Conservation (phyloP, 2,888 invertebrate genomes). For the Ophraella communa region DNA sequence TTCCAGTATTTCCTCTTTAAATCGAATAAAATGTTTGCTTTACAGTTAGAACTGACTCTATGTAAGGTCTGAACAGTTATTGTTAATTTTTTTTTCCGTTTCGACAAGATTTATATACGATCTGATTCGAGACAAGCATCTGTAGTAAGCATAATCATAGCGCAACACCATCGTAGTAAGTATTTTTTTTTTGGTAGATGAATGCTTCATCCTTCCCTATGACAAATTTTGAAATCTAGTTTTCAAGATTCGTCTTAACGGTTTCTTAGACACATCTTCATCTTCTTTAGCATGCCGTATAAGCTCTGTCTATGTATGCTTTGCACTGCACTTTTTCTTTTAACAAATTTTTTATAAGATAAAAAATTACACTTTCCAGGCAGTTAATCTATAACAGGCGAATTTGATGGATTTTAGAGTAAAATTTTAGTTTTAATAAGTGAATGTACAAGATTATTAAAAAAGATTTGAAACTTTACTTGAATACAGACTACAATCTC, state of each 20-base stretch:
- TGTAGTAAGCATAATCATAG: neutral
- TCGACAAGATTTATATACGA: too few relatives aligned
- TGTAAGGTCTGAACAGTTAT: too few relatives aligned
- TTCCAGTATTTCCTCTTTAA: too few relatives aligned
- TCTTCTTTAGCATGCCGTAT: neutral
- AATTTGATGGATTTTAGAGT: neutral
- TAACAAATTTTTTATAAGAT: conserved; percentile 7
- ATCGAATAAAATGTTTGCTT: too few relatives aligned
- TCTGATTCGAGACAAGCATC: neutral
- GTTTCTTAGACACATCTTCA: neutral
- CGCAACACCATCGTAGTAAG: neutral
- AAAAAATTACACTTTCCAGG: conserved; percentile 4
- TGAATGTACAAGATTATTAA: too few relatives aligned
- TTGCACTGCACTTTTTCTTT: conserved; percentile 47
- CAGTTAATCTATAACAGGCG: neutral
- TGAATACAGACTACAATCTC: too few relatives aligned
- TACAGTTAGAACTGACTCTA: too few relatives aligned
- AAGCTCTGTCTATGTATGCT: conserved; percentile 47
- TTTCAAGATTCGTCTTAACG: neutral
- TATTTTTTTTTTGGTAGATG: neutral
- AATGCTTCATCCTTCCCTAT: neutral
- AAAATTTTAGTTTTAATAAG: too few relatives aligned
- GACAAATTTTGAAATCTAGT: neutral
- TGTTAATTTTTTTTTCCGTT: too few relatives aligned
- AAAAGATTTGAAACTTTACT: too few relatives aligned